These are phyloP conservation scores for Silvanus unidentatus DNA, from an alignment of 2,888 invertebrate genomes.

Conservation along the genomic window DNA sequence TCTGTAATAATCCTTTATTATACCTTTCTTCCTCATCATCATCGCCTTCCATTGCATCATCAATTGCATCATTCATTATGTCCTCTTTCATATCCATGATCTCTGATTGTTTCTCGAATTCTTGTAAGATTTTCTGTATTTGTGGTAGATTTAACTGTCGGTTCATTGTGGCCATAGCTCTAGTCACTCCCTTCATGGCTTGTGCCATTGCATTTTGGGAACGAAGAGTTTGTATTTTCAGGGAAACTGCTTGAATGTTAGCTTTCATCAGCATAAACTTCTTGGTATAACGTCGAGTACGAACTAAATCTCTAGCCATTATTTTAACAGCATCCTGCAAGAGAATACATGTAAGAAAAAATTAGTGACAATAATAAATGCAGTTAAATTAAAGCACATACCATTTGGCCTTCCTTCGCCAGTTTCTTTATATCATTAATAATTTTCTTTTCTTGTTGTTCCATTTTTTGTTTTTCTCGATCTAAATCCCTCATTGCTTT, in stretches of 20 bases:
- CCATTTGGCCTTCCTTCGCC: conserved; percentile 99
- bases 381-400: conserved; percentile 36
- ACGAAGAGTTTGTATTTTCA: conserved; percentile 95
- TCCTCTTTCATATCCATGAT: conserved; percentile 99
- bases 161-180: conserved; percentile 99
- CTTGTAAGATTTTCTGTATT: conserved; percentile 94
- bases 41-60: conserved; percentile 98
- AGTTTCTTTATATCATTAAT: conserved; percentile 97
- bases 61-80: conserved; percentile 99
- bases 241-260: conserved; percentile 94
- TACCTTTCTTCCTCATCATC: conserved; percentile 95
- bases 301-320: conserved; percentile 97
- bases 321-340: conserved; percentile 95
- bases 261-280: conserved; percentile 99
- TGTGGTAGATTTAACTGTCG: conserved; percentile 94
- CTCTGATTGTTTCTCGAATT: conserved; percentile 98
- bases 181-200: conserved; percentile 98
- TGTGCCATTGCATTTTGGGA: conserved; percentile 99
- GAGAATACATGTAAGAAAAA: conserved; percentile 6
- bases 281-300: conserved; percentile 91
- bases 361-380: neutral
- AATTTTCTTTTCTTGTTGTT: conserved; percentile 97
- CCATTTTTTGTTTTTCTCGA: conserved; percentile 86
- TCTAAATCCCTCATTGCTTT: conserved; percentile 98
- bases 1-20: neutral